Evolutionary conservation across 2,113 vertebrate genomes (phyloP).

Genomic region (Suncus etruscus): DNA sequence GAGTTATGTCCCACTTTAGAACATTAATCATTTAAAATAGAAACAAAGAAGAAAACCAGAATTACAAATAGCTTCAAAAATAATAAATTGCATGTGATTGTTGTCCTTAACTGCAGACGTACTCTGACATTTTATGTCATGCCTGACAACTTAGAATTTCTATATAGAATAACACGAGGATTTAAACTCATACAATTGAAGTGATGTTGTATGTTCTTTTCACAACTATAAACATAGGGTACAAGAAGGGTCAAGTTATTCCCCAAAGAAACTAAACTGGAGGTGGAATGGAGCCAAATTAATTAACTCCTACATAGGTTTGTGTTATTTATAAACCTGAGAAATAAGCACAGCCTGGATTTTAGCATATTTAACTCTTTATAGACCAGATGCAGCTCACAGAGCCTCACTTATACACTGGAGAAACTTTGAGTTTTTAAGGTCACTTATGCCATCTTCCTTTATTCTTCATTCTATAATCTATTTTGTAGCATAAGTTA

Average conservation of each 20-base stretch:
- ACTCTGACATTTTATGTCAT: conserved; percentile 56
- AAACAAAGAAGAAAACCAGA: background rate
- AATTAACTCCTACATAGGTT: conserved; percentile 77
- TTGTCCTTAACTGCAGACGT: conserved; percentile 24
- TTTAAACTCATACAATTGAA: conserved; percentile 55
- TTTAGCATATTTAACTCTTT: conserved; percentile 67
- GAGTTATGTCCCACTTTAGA: conserved; percentile 49
- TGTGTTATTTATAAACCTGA: conserved; percentile 78
- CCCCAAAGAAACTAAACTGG: conserved; percentile 68
- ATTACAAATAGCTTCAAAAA: conserved; percentile 69
- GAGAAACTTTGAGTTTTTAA: conserved; percentile 23
- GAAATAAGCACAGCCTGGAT: conserved; percentile 70
- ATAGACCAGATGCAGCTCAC: conserved; percentile 16
- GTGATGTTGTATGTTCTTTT: conserved; percentile 43
- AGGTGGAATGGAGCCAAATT: conserved; percentile 73
- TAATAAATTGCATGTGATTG: conserved; percentile 37
- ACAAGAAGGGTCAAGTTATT: conserved; percentile 67
- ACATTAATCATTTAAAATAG: conserved; percentile 58
- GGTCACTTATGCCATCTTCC: background rate
- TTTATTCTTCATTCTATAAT: background rate
- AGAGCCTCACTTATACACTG: background rate
- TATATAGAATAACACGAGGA: background rate
- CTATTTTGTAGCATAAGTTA: conserved; percentile 61
- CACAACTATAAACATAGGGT: conserved; percentile 53
- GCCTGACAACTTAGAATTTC: conserved; percentile 23